Evolutionary conservation across 2,888 invertebrate species (phyloP).

Genomic region (Hofmannophila pseudospretella): DNA sequence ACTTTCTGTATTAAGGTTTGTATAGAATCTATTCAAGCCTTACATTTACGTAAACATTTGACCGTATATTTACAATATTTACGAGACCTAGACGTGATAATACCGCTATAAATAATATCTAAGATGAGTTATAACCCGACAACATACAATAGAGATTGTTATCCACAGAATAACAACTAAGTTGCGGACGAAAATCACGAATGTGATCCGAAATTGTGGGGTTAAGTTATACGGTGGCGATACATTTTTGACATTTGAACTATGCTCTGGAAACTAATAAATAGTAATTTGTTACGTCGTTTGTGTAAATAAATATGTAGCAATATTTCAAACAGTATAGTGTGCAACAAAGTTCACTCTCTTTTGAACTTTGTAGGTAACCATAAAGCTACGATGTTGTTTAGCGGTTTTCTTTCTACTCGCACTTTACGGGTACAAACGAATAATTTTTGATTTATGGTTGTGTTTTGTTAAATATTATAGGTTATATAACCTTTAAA

Average conservation of each 20-base stretch:
- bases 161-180: conserved; percentile 1
- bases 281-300: not conserved
- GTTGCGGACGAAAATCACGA: conserved; percentile 1
- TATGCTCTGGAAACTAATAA: conserved; percentile 1
- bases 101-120: conserved; percentile 12
- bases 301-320: not conserved
- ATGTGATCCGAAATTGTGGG: conserved; percentile 3
- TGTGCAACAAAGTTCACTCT: too few species aligned
- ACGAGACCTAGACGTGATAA: conserved; percentile 11
- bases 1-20: too few species aligned
- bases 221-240: conserved; percentile 7
- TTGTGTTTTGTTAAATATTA: too few species aligned
- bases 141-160: conserved; percentile 12
- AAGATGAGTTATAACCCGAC: conserved; percentile 13
- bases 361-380: too few species aligned
- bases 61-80: conserved; percentile 14
- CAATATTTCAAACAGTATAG: too few species aligned
- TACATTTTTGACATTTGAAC: conserved; percentile 5
- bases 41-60: conserved; percentile 15
- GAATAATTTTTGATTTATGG: too few species aligned
- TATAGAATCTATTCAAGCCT: conserved; percentile 10
- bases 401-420: too few species aligned
- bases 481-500: too few species aligned
- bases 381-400: too few species aligned
- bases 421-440: too few species aligned